Base-by-base conservation (phyloP, 92 coral and sea anemone species). In the Palythoa caribaeorum region DNA sequence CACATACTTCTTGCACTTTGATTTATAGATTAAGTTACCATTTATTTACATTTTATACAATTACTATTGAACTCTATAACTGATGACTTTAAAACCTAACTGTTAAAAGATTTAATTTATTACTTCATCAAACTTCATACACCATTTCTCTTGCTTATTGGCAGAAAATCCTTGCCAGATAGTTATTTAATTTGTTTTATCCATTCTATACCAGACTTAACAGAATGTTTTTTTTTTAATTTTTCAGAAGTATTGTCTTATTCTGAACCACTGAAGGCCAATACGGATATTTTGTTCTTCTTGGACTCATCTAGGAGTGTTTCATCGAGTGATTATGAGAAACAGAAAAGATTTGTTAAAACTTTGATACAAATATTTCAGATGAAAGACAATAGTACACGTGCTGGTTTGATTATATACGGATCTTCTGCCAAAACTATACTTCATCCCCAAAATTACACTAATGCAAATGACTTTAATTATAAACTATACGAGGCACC, bases 351-450 rank as follows among this genome's bases (percentile, higher is more conserved):
- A 16, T 88, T 88, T 55, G 48, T 88, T 28, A 73, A 83, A 83
- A 20, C 79, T 37, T 51, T 88, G 15, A 21, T 83, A 9, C 52
- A 76, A 20, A 79, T 74, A n/a, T 85, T 88, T 37, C 83, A 83
- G 74, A 14, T 51, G 17, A 79, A 59, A 40, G 20, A 8, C 4
- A 85, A 72, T 13, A 78, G 83, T n/a, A 60, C 84, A 8, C 89
- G 87, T 70, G 87, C 80, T 71, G 92, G 92, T 12, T 73, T 90
- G 52, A n/a, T 90, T 55, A 79, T 72, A 74, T 90, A 85, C 54
- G 78, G 92, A 14, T 2, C 54, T 15, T 62, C 75, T 13, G 85
- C 75, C 15, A 50, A 47, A 8, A 3, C 44, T 40, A 17, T 63
- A 15, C 39, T 63, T 65, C 60, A 40, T 44, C 57, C 73, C 3